Percentiles rank a stretch among this genome's conserved stretches.
These are phyloP conservation scores for Carollia perspicillata DNA, from an alignment of 2,113 vertebrate genomes.

Conservation along the genomic window DNA sequence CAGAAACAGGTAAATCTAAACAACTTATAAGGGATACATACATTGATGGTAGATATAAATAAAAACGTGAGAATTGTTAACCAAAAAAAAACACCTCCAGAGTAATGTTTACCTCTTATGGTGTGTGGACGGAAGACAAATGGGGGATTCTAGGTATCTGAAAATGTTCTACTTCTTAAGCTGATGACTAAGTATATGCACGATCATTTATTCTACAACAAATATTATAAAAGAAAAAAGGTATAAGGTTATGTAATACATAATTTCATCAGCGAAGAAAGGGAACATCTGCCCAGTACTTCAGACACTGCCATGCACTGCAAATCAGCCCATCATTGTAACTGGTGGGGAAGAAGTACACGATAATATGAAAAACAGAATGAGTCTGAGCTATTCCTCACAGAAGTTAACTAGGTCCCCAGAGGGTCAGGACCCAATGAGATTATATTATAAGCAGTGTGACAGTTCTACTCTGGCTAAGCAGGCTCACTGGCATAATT, in stretches of 20 bases:
- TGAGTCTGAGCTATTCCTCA: not conserved
- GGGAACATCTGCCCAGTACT: not conserved
- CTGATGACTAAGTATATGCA: not conserved
- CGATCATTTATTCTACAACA: not conserved
- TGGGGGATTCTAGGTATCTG: not conserved
- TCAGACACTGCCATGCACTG: not conserved
- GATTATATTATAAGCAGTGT: not conserved
- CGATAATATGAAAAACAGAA: not conserved
- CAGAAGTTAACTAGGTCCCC: not conserved
- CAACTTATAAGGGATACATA: not conserved
- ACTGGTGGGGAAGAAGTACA: not conserved
- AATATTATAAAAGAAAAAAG: not conserved
- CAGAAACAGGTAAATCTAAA: slow-evolving; percentile 24
- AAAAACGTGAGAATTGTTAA: not conserved
- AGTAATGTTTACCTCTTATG: not conserved
- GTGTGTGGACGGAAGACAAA: not conserved
- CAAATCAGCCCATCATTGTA: not conserved
- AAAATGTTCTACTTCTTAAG: slow-evolving; percentile 6
- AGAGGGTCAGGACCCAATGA: not conserved
- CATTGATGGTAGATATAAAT: slow-evolving; percentile 2
- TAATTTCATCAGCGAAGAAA: not conserved
- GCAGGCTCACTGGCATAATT: not conserved
- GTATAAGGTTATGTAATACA: not conserved
- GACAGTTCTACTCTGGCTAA: not conserved
- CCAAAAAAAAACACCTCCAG: not conserved